Conservation (phyloP, 2,797 vertebrate species). For the Anguilla pacifica region DNA sequence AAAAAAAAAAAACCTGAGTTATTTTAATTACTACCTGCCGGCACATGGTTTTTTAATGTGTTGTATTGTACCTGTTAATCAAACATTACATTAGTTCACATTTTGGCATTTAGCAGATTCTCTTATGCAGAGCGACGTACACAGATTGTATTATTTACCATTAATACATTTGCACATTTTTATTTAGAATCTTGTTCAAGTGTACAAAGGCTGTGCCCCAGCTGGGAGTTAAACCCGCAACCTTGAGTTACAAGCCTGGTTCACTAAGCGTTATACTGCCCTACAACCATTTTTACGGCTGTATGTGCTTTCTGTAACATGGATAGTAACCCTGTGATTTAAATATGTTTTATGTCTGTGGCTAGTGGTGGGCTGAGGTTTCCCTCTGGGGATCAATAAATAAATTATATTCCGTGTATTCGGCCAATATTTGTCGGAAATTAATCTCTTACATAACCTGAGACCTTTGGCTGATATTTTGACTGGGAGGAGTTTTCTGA, state of each 20-base stretch:
- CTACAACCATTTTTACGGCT: background rate
- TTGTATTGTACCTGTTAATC: no score
- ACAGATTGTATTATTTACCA: background rate
- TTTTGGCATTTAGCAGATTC: no score
- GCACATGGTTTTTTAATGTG: no score
- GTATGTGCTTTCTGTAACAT: background rate
- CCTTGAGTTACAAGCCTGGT: background rate
- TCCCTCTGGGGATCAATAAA: background rate
- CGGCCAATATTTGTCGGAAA: background rate
- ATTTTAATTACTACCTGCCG: no score
- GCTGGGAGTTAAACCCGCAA: background rate
- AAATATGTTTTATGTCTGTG: background rate
- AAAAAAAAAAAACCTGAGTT: no score
- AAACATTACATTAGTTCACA: background rate
- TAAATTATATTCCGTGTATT: background rate
- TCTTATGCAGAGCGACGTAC: no score
- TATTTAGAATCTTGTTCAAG: background rate
- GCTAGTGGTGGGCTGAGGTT: background rate
- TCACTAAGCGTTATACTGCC: no score
- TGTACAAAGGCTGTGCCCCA: background rate
- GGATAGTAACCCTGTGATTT: background rate
- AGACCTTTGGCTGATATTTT: background rate
- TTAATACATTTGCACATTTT: background rate
- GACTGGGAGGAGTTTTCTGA: background rate
- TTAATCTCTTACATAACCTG: background rate